Conservation (phyloP, 1,140 invertebrate genomes). For the Anastrepha ludens region DNA sequence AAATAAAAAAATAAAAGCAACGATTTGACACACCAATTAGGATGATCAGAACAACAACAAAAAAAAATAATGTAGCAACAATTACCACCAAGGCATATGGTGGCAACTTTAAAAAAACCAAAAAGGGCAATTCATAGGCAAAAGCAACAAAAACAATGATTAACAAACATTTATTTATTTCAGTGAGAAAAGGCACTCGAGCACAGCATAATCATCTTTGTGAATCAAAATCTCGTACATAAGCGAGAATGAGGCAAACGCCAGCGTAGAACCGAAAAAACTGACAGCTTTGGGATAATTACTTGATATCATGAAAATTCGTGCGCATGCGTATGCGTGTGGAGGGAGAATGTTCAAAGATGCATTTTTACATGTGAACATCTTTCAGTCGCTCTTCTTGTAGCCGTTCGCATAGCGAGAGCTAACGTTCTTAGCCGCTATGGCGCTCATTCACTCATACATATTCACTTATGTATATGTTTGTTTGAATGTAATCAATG, state of each 20-base stretch:
- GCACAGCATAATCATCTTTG: constrained; percentile 32
- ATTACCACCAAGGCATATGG: not conserved
- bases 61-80: not conserved
- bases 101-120: not conserved
- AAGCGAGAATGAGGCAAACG: not conserved
- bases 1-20: not conserved
- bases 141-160: constrained; percentile 11
- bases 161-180: constrained; percentile 36
- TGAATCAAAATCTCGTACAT: constrained; percentile 3
- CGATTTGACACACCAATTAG: constrained; percentile 69
- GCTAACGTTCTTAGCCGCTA: not conserved
- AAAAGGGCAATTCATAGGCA: constrained; percentile 5
- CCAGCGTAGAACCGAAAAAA: constrained; percentile 65
- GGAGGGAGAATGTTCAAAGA: not conserved
- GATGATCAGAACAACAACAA: constrained; percentile 60
- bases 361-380: constrained; percentile 6
- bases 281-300: constrained; percentile 73
- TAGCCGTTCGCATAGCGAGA: not conserved
- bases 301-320: constrained; percentile 57
- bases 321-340: not conserved
- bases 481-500: not conserved
- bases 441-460: not conserved
- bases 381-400: not conserved
- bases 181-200: constrained; percentile 13
- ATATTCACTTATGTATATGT: not conserved